Percentiles rank a stretch among this genome's conserved stretches.
Conservation (phyloP, 2,888 invertebrate genomes). For the Agonopterix alstromeriana region DNA sequence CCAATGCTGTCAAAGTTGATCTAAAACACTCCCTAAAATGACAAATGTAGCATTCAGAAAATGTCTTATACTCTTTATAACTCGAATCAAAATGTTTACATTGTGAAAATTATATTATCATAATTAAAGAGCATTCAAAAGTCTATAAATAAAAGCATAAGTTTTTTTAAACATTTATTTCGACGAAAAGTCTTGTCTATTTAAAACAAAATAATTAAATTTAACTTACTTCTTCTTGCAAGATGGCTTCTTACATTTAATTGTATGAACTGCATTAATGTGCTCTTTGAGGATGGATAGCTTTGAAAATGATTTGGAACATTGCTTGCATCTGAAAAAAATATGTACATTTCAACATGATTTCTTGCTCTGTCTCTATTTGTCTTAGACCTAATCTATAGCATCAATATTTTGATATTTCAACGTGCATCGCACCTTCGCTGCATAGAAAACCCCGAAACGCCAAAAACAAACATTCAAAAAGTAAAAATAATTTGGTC, state of each 20-base stretch:
- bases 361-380: neutral
- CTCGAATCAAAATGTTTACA: neutral
- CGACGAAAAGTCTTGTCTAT: neutral
- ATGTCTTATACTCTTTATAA: no score
- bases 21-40: no score
- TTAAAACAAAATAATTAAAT: neutral
- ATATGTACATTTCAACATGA: neutral
- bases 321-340: slow-evolving; percentile 52
- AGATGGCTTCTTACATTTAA: slow-evolving; percentile 32
- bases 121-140: neutral
- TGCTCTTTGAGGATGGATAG: slow-evolving; percentile 40
- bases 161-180: neutral
- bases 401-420: no score
- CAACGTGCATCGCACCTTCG: no score
- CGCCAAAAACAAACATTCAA: no score
- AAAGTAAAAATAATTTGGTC: no score
- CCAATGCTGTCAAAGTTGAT: no score
- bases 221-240: slow-evolving; percentile 55
- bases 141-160: neutral
- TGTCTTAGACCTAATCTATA: no score
- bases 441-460: no score
- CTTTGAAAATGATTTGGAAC: slow-evolving; percentile 51
- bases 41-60: no score
- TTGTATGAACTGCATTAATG: slow-evolving; percentile 40
- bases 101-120: neutral